Evolutionary conservation across 2,113 vertebrate genomes (phyloP), one percentile per base, ranked within the genome.

Genomic region (Bubo scandiacus): DNA sequence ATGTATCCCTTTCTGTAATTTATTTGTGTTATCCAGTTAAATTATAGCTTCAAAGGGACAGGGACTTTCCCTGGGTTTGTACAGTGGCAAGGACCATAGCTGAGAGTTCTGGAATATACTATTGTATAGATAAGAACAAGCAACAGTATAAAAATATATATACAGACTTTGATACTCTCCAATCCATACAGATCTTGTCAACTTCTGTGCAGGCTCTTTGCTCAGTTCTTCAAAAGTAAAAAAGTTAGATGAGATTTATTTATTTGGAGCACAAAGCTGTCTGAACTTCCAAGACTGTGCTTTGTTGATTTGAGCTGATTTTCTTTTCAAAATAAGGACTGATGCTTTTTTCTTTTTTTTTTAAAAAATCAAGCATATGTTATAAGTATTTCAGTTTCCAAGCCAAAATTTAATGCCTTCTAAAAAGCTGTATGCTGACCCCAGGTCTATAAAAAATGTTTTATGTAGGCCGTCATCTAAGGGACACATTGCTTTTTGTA

Each of bases 381-480:
- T 83, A 10, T 45, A 85, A 65, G n/a, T 84, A 81, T 91, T 94
- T 82, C 62, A 21, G 20, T 94, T 95, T 84, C 79, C 84, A 95
- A 88, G 73, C 68, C 81, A 96, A 96, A 97, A 97, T 88, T 96
- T 87, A 96, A 88, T 59, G 49, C 63, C 58, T 92, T 96, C 77
- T 94, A 55, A 91, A 96, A 92, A 93, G 86, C 79, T 92, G 29
- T 62, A 43, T 81, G 87, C 72, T 98, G 96, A 97, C 92, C 89
- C 86, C 42, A 89, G 77, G 86, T 97, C 87, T 91, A 85, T 92
- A 90, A 92, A 96, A 96, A 96, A 61, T 97, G 88, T 90, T 97
- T 98, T 97, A 97, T 97, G 85, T 74, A 92, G 92, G 77, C 57
- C 16, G n/a, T 73, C 90, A 62, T 97, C 95, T 96, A 74, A 95